Evolutionary conservation across 2,888 invertebrate species (phyloP), one percentile per base, ranked within the genome.

Genomic region (Mimas tiliae): DNA sequence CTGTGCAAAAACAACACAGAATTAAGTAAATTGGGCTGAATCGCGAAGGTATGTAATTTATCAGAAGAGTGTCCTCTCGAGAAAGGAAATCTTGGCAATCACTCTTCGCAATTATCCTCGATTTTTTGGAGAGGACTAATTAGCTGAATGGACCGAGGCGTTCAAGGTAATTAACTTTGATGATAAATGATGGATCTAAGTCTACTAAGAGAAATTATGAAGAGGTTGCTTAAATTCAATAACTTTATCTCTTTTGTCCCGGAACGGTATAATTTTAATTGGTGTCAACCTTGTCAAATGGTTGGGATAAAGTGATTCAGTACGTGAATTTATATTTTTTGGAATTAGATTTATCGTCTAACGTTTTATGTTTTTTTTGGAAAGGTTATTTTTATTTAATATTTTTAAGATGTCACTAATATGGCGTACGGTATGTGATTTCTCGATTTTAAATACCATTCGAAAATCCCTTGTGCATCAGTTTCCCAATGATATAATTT

Each of bases 91-190:
- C 90, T 84, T 80, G 77, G 90, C 87, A 87, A 91, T 91, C 88
- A 83, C 84, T 90, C 88, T 86, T 81, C 76, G 79, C 88, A 90
- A 89, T 90, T 88, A 89, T 89, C 88, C 86, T 81, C 84, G 80
- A 88, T 89, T 90, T 90, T 89, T 86, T 85, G 83, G 84, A 84
- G 80, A 77, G 81, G 82, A 82, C 88, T 91, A 89, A 91, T 91
- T 91, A 90, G 85, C 83, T 74, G 84, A 87, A 89, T 90, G 90
- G 88, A 86, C 87, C 84, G 85, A 84, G 82, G 83, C 84, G 84
- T 86, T 87, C 81, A 79, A 84, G 80, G 82, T 88, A 89, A 91
- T 91, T 91, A 88, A 89, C 88, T 89, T 84, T 83, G 85, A 89
- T 89, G 86, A 90, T 87, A 84, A 88, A 90, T 85, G 83, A 87